Evolutionary conservation across 2,113 vertebrate species (phyloP), one percentile per base, ranked within the genome.

Genomic region (Sturnira hondurensis): DNA sequence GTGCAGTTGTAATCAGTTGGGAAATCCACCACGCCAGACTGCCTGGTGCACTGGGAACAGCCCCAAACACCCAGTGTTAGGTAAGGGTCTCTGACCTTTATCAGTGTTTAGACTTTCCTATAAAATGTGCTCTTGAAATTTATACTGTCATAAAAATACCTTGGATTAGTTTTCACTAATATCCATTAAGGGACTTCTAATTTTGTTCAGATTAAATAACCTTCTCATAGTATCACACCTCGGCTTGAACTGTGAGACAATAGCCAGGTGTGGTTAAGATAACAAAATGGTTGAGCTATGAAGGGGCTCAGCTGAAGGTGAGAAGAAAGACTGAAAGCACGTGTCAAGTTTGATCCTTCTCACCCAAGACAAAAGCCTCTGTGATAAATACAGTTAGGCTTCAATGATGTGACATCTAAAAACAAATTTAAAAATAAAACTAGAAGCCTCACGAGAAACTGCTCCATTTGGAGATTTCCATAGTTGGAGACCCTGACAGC

Each of bases 121-220:
- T 88, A 87, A 68, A 15, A 78, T 24, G 76, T 43, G 74, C 43
- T 45, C 67, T 89, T 91, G 67, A 95, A 94, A 91, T 88, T 16
- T 73, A 90, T n/a, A 81, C n/a, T 78, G 58, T n/a, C 67, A 90
- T 74, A 33, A 78, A 97, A 96, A 70, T 73, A 87, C 12, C 63
- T 41, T 38, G 87, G 70, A 74, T 89, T 83, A 17, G 22, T 84
- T 94, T 95, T 87, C 85, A 85, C 83, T 45, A 76, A 95, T 78
- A 94, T 38, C 41, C 86, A 89, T 77, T 77, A 88, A 65, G 31
- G 26, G 50, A 88, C 38, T 84, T 94, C 86, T 38, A 47, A 85
- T 85, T 76, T 43, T 77, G 50, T 63, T 86, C 58, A n/a, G 54
- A 65, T 80, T 78, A 85, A 89, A 93, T 83, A 90, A 86, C 67